These are phyloP conservation scores for Pterobdella sp. DNA, from an alignment of 2,888 invertebrate species.

Conservation along the genomic window DNA sequence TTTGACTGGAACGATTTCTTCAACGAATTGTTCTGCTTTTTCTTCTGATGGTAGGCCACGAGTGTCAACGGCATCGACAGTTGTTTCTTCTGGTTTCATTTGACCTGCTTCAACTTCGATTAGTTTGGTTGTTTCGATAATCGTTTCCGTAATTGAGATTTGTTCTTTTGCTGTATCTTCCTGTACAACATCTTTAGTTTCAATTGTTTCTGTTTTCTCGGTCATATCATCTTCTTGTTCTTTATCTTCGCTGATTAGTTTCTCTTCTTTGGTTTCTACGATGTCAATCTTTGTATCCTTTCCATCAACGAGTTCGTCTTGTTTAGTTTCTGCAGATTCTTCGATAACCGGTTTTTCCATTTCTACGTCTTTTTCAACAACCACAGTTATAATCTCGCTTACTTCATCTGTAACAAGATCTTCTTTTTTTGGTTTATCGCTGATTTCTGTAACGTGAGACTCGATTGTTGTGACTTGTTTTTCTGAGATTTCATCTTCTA, in stretches of 20 bases:
- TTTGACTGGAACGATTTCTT: not conserved
- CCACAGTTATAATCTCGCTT: not conserved
- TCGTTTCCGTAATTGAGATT: not conserved
- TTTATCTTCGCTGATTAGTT: not conserved
- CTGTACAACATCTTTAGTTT: not conserved
- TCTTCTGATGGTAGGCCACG: not conserved
- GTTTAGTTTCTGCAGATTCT: not conserved
- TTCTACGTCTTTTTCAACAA: not conserved
- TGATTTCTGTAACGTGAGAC: not conserved
- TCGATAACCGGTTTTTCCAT: not conserved
- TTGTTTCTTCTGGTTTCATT: not conserved
- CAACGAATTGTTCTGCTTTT: not conserved
- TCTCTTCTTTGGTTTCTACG: not conserved
- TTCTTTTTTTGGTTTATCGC: not conserved
- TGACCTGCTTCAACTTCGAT: not conserved
- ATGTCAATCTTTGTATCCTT: not conserved
- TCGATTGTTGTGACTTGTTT: not conserved
- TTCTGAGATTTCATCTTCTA: not conserved
- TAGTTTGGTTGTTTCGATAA: not conserved
- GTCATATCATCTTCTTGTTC: not conserved
- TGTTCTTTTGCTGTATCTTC: not conserved
- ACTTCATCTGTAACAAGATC: not conserved
- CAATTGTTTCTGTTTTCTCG: slow-evolving; percentile 2
- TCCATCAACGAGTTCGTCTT: not conserved
- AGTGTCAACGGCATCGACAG: not conserved